Percentiles rank a stretch among this genome's conserved stretches.
phyloP scores from a whole-genome alignment of 2,888 invertebrate genomes.

The Acanthococcus lagerstroemiae region DNA sequence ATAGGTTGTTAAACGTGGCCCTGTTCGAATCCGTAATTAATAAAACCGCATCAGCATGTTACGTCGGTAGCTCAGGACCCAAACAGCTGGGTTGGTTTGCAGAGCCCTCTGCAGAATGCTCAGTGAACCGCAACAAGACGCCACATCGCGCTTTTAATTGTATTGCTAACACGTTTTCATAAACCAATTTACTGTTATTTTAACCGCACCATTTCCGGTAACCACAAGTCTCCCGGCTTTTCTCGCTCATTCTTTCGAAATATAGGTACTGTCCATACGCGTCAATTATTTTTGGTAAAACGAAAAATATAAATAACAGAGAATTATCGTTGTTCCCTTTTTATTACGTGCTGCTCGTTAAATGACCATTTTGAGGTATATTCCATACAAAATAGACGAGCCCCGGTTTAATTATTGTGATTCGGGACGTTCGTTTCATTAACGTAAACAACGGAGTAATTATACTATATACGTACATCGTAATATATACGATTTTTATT shows the following conservation, averaged over 20 bases:
- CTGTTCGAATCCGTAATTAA: conserved; percentile 27
- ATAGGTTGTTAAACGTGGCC: conserved; percentile 26
- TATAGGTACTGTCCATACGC: not conserved
- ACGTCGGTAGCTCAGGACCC: conserved; percentile 22
- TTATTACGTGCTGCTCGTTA: too few species aligned
- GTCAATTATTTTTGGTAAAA: not conserved
- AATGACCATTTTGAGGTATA: too few species aligned
- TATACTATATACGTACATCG: too few species aligned
- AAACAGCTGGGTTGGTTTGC: conserved; percentile 27
- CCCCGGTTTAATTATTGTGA: too few species aligned
- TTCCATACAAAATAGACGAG: too few species aligned
- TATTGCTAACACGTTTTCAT: conserved; percentile 23
- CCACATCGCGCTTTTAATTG: conserved; percentile 30
- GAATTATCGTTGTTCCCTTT: not conserved
- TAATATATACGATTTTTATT: too few species aligned
- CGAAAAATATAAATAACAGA: not conserved
- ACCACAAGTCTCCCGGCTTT: conserved; percentile 14
- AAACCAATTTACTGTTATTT: conserved; percentile 29
- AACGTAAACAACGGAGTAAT: too few species aligned
- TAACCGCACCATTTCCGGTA: conserved; percentile 27
- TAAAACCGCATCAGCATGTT: conserved; percentile 30
- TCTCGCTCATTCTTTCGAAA: not conserved
- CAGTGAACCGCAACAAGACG: conserved; percentile 29
- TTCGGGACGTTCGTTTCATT: too few species aligned
- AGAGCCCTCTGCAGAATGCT: conserved; percentile 25